Conservation (phyloP, 2,888 invertebrate species). For the Aleiodes alternator region DNA sequence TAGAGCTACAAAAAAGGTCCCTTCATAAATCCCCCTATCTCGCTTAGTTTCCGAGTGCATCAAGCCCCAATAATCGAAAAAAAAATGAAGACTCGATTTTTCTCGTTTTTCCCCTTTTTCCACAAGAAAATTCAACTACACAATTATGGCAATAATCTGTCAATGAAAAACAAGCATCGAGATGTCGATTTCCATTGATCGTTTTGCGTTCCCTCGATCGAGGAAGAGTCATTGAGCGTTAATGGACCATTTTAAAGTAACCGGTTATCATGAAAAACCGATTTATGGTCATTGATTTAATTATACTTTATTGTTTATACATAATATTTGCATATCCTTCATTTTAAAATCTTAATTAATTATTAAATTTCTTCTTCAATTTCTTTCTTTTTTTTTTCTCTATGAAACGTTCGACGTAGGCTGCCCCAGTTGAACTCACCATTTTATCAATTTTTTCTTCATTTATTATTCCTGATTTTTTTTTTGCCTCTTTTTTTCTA, state of each 20-base stretch:
- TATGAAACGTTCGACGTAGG: constrained; percentile 35
- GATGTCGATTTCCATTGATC: constrained; percentile 56
- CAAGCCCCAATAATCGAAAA: too few species aligned
- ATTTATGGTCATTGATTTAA: constrained; percentile 55
- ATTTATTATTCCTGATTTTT: background rate
- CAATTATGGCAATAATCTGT: background rate
- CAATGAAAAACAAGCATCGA: constrained; percentile 16
- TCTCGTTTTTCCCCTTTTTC: too few species aligned
- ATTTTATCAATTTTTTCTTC: constrained; percentile 22
- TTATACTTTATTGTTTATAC: constrained; percentile 40
- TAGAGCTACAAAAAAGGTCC: too few species aligned
- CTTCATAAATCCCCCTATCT: too few species aligned
- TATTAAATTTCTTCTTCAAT: background rate
- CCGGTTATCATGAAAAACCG: constrained; percentile 28
- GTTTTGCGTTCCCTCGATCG: constrained; percentile 56
- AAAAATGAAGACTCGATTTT: too few species aligned
- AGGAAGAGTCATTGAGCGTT: constrained; percentile 59
- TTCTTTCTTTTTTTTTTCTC: background rate
- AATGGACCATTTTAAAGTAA: constrained; percentile 51
- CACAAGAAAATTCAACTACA: too few species aligned
- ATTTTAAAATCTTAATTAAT: constrained; percentile 47
- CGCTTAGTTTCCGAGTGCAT: too few species aligned
- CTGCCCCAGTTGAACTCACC: constrained; percentile 25
- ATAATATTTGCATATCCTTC: constrained; percentile 19
- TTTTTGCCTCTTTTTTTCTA: background rate